A percentile compares a stretch with the other conserved stretches of the same genome.
Evolutionary conservation across 2,797 vertebrate species (phyloP).

Genomic region (Gephyroberyx darwinii): DNA sequence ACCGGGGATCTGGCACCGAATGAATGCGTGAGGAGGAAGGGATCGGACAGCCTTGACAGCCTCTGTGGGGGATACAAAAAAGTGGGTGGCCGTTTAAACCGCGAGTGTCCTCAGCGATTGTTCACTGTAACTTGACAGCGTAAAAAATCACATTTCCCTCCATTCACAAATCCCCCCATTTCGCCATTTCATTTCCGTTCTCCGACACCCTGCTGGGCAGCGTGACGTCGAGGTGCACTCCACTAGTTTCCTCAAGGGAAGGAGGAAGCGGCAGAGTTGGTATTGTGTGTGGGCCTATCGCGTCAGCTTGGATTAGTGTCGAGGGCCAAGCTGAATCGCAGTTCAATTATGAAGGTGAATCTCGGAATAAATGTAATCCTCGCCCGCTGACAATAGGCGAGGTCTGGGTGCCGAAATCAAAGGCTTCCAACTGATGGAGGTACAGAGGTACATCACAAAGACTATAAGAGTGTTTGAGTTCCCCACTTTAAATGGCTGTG

Average conservation of each 20-base stretch:
- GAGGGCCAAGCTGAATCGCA: constrained; percentile 12
- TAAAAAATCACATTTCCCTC: too few species aligned
- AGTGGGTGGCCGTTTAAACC: constrained; percentile 6
- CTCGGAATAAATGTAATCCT: constrained; percentile 19
- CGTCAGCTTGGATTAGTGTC: constrained; percentile 18
- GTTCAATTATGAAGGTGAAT: constrained; percentile 20
- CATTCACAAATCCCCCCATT: too few species aligned
- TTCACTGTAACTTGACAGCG: too few species aligned
- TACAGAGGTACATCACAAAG: constrained; percentile 8
- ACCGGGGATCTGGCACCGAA: background rate
- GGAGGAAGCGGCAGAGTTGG: background rate
- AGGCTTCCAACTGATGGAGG: constrained; percentile 18
- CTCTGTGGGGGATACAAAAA: background rate
- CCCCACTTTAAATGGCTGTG: background rate
- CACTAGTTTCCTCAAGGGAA: too few species aligned
- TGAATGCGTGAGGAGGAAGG: background rate
- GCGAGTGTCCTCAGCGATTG: too few species aligned
- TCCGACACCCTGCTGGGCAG: background rate
- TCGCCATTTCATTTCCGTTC: too few species aligned
- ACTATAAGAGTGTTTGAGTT: background rate
- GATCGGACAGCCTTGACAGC: constrained; percentile 27
- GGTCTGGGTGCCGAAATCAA: constrained; percentile 10
- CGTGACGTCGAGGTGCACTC: background rate
- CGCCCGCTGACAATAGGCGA: constrained; percentile 5
- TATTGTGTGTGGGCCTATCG: background rate